Evolutionary conservation across 2,888 invertebrate species (phyloP).

Genomic region (Phrixothrix hirtus): DNA sequence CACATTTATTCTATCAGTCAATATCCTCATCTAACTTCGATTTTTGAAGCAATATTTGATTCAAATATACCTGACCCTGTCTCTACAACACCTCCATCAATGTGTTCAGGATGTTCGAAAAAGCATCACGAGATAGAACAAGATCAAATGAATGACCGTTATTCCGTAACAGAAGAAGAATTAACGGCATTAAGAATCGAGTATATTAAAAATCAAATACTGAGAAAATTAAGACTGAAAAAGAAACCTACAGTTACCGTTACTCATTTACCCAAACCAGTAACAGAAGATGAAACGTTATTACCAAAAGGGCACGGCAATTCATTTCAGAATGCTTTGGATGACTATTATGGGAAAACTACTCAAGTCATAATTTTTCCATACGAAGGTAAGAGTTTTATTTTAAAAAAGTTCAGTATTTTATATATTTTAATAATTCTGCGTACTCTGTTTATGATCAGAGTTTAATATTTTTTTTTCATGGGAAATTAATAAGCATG

Average conservation of each 20-base stretch:
- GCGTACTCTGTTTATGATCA: conserved; percentile 7
- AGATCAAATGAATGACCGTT: conserved; percentile 31
- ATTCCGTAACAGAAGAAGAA: conserved; percentile 58
- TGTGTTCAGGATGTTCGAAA: conserved; percentile 39
- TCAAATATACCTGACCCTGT: conserved; percentile 21
- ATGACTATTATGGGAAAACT: conserved; percentile 82
- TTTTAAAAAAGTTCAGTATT: background rate
- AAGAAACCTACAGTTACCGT: conserved; percentile 71
- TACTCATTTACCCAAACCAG: conserved; percentile 72
- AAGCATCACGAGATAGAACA: conserved; percentile 44
- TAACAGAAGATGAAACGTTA: conserved; percentile 72
- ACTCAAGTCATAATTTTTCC: conserved; percentile 83
- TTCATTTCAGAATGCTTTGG: conserved; percentile 54
- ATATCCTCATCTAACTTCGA: conserved; percentile 39
- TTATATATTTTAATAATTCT: too few species aligned
- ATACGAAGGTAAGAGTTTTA: conserved; percentile 70
- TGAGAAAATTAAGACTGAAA: conserved; percentile 76
- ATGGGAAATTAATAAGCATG: conserved; percentile 13
- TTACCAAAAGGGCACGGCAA: conserved; percentile 57
- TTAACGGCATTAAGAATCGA: conserved; percentile 74
- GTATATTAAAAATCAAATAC: conserved; percentile 81
- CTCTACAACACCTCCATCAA: conserved; percentile 7
- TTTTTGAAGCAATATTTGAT: conserved; percentile 45
- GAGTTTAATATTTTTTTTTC: conserved; percentile 10
- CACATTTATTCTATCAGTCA: conserved; percentile 25